Evolutionary conservation across 2,797 vertebrate genomes (phyloP), one percentile per base, ranked within the genome.

Genomic region (Pangasius mekongensis): DNA sequence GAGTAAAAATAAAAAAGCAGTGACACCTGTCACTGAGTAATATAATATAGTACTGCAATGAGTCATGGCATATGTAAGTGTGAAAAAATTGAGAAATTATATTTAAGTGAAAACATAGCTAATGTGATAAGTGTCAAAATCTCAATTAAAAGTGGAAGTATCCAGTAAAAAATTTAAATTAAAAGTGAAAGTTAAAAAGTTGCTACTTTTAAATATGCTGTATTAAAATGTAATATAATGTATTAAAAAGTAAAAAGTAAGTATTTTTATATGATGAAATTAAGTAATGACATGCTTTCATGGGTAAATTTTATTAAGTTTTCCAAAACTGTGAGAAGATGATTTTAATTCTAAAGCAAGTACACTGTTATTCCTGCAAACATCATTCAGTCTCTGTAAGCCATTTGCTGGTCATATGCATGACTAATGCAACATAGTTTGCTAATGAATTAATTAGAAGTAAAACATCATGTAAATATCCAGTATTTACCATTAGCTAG

Each of bases 1-100:
- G n/a, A 58, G 27, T 71, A 73, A 89, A 86, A 86, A 81, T 64
- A n/a, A 74, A 82, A 73, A 52, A 82, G 30, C 27, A 77, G 36
- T 73, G 49, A 81, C 66, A 85, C 43, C 64, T 60, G 2, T 85
- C 58, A 69, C 62, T 62, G 58, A 47, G 83, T 80, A 71, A 86
- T 74, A 33, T 73, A 22, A 73, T 73, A 85, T 54, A 14, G 11
- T 73, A 52, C 11, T 60, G 64, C 36, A 47, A 69, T 9, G 36
- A 36, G 49, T 62, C 49, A 76, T 77, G 30, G 20, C 62, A 86
- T 27, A 39, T 52, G n/a, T 8, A 47, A 30, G 60, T 43, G 1
- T 49, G 5, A 16, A 18, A 33, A 67, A 66, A 30, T 13, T 66
- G 1, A 5, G 11, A 58, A 62, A 27, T 62, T 62, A 62, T 62